Percentiles rank a stretch among this genome's conserved stretches.
Conservation (phyloP, 2,888 invertebrate species). For the Seladonia tumulorum region DNA sequence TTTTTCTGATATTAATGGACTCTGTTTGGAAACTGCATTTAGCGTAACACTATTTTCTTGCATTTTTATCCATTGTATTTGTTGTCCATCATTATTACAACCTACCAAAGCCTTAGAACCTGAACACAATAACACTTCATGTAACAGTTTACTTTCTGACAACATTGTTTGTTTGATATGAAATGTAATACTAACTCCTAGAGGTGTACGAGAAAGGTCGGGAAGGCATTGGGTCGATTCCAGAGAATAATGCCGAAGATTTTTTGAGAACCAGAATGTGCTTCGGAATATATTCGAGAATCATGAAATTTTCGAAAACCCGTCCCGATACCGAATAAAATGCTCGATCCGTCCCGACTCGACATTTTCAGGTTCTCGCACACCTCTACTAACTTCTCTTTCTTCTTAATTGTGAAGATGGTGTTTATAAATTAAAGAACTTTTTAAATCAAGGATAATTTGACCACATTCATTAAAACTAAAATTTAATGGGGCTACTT, state of each 20-base stretch:
- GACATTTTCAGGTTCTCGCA: background rate
- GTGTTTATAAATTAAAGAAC: background rate
- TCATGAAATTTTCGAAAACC: too few relatives aligned
- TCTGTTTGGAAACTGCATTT: slow-evolving; percentile 74
- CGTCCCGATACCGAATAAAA: background rate
- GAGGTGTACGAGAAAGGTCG: background rate
- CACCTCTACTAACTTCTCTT: background rate
- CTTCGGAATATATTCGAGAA: background rate
- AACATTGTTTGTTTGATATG: background rate
- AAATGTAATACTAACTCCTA: slow-evolving; percentile 1
- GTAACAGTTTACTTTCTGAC: background rate
- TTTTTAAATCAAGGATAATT: background rate
- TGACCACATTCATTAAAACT: background rate
- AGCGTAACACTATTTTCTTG: slow-evolving; percentile 76
- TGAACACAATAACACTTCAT: slow-evolving; percentile 33
- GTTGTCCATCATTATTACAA: slow-evolving; percentile 71
- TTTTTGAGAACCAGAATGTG: too few relatives aligned
- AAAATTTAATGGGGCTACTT: background rate
- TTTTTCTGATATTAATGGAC: slow-evolving; percentile 69
- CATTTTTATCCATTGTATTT: slow-evolving; percentile 79
- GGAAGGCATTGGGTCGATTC: background rate
- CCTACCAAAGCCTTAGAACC: slow-evolving; percentile 63
- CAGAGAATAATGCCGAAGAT: background rate
- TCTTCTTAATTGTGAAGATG: background rate
- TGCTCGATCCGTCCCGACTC: background rate